Evolutionary conservation across 2,888 invertebrate genomes (phyloP).

Genomic region (Drosophila paracracens): DNA sequence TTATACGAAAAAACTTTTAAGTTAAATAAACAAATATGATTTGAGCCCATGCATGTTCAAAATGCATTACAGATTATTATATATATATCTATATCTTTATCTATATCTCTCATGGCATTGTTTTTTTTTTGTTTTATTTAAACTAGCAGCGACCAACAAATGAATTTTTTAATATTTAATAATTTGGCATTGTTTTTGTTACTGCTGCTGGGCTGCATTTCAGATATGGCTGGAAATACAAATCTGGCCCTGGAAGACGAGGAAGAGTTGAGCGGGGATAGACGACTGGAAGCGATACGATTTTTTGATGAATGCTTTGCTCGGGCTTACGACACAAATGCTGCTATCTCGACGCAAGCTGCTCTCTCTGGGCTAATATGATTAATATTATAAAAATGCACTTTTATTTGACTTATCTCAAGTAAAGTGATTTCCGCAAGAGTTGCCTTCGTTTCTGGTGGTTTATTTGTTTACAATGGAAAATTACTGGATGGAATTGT

Average conservation of each 20-base stretch:
- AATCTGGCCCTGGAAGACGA: neutral
- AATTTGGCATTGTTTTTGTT: neutral
- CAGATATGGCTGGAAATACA: no score
- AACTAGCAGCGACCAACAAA: neutral
- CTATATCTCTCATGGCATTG: neutral
- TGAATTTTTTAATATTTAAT: neutral
- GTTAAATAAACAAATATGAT: neutral
- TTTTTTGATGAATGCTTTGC: neutral
- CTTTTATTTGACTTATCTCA: neutral
- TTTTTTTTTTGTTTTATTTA: neutral
- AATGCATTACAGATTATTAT: conserved; percentile 5
- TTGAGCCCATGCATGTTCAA: neutral
- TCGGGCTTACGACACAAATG: neutral
- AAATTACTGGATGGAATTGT: neutral
- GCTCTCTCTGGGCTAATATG: neutral
- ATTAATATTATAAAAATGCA: neutral
- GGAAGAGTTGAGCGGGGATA: neutral
- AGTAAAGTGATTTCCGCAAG: neutral
- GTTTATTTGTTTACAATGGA: neutral
- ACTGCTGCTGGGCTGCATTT: neutral
- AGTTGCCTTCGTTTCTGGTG: neutral
- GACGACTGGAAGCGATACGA: neutral
- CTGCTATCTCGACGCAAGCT: neutral
- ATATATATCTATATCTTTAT: neutral
- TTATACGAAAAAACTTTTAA: neutral